Conservation (phyloP, 2,888 invertebrate species). For the Gnatocerus cornutus region DNA sequence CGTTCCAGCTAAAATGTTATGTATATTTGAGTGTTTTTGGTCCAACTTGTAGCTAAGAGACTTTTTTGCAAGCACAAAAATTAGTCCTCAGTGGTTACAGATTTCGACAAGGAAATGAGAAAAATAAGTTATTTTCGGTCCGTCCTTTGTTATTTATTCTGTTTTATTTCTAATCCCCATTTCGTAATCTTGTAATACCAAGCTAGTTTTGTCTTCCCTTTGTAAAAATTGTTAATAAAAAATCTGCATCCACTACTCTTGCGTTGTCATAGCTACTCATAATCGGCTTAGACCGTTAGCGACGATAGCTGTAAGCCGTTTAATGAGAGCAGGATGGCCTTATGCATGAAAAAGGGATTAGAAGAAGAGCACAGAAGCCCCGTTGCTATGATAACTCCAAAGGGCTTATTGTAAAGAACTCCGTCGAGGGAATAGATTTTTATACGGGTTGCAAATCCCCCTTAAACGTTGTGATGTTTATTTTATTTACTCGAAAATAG, state of each 20-base stretch:
- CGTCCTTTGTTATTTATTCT: too few species aligned
- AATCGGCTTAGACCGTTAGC: constrained; percentile 69
- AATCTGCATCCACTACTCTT: constrained; percentile 16
- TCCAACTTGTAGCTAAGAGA: too few species aligned
- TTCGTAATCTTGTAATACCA: not conserved
- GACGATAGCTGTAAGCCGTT: constrained; percentile 68
- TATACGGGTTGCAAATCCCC: constrained; percentile 50
- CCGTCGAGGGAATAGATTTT: constrained; percentile 46
- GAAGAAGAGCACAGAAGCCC: constrained; percentile 46
- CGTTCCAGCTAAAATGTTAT: too few species aligned
- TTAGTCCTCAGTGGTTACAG: too few species aligned
- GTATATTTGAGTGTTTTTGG: too few species aligned
- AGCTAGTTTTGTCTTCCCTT: not conserved
- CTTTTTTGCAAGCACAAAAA: too few species aligned
- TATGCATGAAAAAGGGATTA: constrained; percentile 52
- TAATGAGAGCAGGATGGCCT: constrained; percentile 63
- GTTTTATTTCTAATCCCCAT: too few species aligned
- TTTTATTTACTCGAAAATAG: constrained; percentile 47
- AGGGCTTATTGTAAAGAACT: constrained; percentile 56
- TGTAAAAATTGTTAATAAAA: constrained; percentile 15
- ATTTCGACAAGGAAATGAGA: too few species aligned
- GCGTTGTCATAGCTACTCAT: constrained; percentile 62
- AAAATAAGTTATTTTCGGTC: too few species aligned
- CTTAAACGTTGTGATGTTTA: constrained; percentile 52
- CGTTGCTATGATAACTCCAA: constrained; percentile 55